Conservation (phyloP, 2,888 invertebrate species). For the Phanerotoma sp. region DNA sequence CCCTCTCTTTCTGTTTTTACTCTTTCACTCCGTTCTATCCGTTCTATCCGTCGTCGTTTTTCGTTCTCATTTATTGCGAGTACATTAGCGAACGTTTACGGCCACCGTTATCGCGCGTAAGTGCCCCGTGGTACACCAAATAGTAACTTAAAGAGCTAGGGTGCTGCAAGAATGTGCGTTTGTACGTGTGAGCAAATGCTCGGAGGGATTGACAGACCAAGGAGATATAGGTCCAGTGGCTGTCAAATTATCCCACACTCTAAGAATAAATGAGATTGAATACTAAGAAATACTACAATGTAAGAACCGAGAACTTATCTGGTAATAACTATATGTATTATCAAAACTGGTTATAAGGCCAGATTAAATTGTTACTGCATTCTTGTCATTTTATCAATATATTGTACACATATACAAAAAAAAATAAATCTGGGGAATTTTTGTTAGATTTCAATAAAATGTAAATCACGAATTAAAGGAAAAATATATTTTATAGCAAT, state of each 20-base stretch:
- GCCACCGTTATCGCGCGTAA: conserved; percentile 22
- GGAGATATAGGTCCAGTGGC: conserved; percentile 44
- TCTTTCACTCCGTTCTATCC: conserved; percentile 5
- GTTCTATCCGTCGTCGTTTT: not conserved
- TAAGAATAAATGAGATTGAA: not conserved
- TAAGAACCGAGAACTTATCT: too few relatives aligned
- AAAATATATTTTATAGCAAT: too few relatives aligned
- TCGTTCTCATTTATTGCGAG: conserved; percentile 19
- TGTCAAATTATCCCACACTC: conserved; percentile 24
- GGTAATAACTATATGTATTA: not conserved
- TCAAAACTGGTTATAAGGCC: not conserved
- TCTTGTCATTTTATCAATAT: too few relatives aligned
- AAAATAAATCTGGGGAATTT: too few relatives aligned
- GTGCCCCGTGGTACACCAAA: conserved; percentile 22
- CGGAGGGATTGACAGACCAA: conserved; percentile 45
- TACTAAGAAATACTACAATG: not conserved
- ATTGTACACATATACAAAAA: too few relatives aligned
- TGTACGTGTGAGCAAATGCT: conserved; percentile 25
- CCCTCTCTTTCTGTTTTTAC: not conserved
- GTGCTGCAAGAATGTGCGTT: conserved; percentile 22
- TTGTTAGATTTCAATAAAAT: too few relatives aligned
- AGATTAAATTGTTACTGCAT: too few relatives aligned
- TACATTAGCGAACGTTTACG: conserved; percentile 29
- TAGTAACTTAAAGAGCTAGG: conserved; percentile 33
- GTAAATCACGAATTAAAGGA: too few relatives aligned